Base-by-base conservation (phyloP, 2,113 vertebrate genomes). In the Oreochromis tanganicae region DNA sequence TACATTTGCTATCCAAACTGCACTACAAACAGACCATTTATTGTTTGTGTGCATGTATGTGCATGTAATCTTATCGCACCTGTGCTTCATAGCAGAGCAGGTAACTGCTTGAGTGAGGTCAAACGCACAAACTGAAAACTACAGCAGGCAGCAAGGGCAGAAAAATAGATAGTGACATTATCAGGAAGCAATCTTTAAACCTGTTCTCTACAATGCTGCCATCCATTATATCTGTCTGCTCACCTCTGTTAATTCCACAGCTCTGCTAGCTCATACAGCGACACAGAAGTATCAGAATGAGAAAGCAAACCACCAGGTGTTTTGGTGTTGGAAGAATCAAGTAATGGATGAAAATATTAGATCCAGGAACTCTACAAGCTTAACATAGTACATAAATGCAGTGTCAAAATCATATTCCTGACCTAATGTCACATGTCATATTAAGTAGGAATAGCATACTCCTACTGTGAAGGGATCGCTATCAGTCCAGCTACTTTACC, bases 151-250 rank as follows among this genome's bases (percentile, higher is more conserved):
- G 56, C 41, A 61, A 19, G 6, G 56, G 55, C 54, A 71, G 82
- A 81, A 91, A 92, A 92, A 93, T 68, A 56, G 84, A 90, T 82
- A 63, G 82, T 92, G 91, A 94, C 94, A 93, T 88, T 55, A 92
- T 84, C 91, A 92, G 84, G 86, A 94, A 90, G 81, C 29, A 71
- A 93, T 94, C 85, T 56, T 89, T 94, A 92, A 90, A 56, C 59
- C 83, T 19, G 6, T 56, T 81, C 80, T 89, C 43, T 66, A 81
- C 80, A 83, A 61, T 17, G 68, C 88, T 87, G 82, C 80, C 86
- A 88, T 81, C 87, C 81, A 86, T 86, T 86, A 89, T 29, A 81
- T 89, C 66, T 83, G 54, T 79, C 78, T 78, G 57, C 41, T 87
- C 19, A 46, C 80, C 71, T 84, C 63, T 21, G 87, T 92, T 87